Evolutionary conservation across 2,888 invertebrate species (phyloP), one percentile per base, ranked within the genome.

Genomic region (Melanchra persicariae): DNA sequence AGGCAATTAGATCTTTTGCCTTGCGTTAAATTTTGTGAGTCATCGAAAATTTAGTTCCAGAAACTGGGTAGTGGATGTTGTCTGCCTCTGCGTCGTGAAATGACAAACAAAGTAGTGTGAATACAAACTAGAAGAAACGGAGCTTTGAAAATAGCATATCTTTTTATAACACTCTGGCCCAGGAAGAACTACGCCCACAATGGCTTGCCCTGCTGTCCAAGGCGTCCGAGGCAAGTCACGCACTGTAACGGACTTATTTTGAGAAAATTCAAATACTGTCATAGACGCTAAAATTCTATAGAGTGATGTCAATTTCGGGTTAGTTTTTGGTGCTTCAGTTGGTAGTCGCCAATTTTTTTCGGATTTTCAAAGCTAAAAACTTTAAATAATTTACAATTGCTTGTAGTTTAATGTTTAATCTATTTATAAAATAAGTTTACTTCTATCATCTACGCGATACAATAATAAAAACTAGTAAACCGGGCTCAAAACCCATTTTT

Each of bases 251-350:
- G 91, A 85, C 82, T 81, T 85, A 71, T 82, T 78, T 84, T 77
- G 59, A 84, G 77, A 78, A 90, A 91, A 89, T 95, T 95, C 90
- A 90, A 95, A 95, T 90, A 49, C 19, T 63, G 76, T 81, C 93
- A 96, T 93, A 94, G 93, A 92, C 87, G 80, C 82, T n/a, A 59
- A 61, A 85, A 74, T 83, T 93, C 91, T 93, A 89, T 85, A 90
- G 87, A 90, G 87, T 89, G 88, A 92, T 94, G 95, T 93, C 94
- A 95, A 89, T 92, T 92, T 92, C 90, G 88, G 88, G 90, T 88
- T 93, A 91, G 92, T 91, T 92, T 93, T 90, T 93, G 91, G 92
- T 92, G 90, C 92, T 93, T 93, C 93, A 93, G 93, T 94, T 94
- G 91, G 92, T 92, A 92, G 90, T 92, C 92, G 91, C 92, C 90